Base-by-base conservation (phyloP, 2,797 vertebrate genomes). In the Pelodytes ibericus region DNA sequence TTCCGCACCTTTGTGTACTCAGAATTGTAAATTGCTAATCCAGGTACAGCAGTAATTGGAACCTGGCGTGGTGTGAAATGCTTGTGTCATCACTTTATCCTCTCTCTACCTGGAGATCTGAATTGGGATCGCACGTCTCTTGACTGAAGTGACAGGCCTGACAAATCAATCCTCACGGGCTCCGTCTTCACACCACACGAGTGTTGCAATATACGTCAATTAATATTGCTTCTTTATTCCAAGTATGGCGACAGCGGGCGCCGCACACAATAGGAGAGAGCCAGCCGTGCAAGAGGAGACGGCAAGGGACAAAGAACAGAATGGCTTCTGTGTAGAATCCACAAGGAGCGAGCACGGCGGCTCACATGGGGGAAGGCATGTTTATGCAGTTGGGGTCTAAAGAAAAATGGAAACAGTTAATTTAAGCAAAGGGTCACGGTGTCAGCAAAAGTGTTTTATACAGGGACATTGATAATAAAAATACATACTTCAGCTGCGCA, bases 171-270 rank as follows among this genome's bases (percentile, higher is more conserved):
- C 94, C 89, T 90, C 91, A 93, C 89, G 86, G 87, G 84, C 82
- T 87, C 87, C 75, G 86, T 90, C 86, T 90, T 93, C 89, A 90
- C 92, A 91, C 90, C 87, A 84, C 79, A 75, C 89, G 84, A 89
- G 89, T 89, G 85, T 85, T 88, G 77, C 83, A 88, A 88, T 90
- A 89, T 88, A 89, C 87, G 82, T 90, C 89, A 90, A 89, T 92
- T 90, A 89, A 88, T 89, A 90, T 89, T 86, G 86, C 81, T 90
- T 89, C 87, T 89, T 91, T 91, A 91, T 86, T 53, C 90, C 91
- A 82, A 87, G 88, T 90, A 87, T 85, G 80, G 70, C 56, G 66
- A 62, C 65, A 70, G 58, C n/a, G n/a, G n/a, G n/a, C 41, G 44
- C 66, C 22, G 85, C n/a, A 81, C 82, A 87, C 83, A 79, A 73